Percentiles rank a stretch among this genome's conserved stretches.
Evolutionary conservation across 2,888 invertebrate species (phyloP).

Genomic region (Ectemnius cavifrons): DNA sequence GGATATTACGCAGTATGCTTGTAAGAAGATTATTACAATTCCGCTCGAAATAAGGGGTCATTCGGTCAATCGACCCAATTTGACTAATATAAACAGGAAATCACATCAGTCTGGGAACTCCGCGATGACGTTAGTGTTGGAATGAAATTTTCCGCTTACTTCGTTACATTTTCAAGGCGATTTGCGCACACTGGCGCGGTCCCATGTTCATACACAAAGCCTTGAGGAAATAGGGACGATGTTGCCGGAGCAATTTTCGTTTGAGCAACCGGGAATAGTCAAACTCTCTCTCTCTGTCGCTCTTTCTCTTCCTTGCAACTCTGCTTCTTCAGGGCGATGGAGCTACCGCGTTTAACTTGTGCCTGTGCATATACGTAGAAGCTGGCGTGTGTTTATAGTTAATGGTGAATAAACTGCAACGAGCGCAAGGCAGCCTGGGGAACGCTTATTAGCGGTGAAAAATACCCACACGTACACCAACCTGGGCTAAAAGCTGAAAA

Average conservation of each 20-base stretch:
- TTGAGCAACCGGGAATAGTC: not conserved
- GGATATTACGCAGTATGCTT: too few relatives aligned
- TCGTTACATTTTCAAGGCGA: not conserved
- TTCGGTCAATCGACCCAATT: too few relatives aligned
- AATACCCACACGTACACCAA: too few relatives aligned
- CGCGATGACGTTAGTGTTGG: not conserved
- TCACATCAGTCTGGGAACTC: not conserved
- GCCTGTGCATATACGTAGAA: not conserved
- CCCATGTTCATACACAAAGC: not conserved
- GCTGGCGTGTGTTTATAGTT: not conserved
- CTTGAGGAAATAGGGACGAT: not conserved
- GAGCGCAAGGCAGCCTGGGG: not conserved
- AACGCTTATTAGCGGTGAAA: not conserved
- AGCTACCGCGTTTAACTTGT: not conserved
- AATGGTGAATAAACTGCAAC: not conserved
- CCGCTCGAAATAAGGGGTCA: too few relatives aligned
- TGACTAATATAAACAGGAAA: not conserved
- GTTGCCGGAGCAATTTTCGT: conserved; percentile 6
- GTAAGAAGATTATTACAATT: too few relatives aligned
- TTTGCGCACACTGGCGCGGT: not conserved
- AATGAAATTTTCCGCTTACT: not conserved
- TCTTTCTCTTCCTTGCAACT: too few relatives aligned
- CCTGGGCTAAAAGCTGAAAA: too few relatives aligned
- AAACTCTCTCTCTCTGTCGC: not conserved
- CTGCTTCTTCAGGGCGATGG: not conserved